Percentiles rank a stretch among this genome's conserved stretches.
phyloP scores from a whole-genome alignment of 2,113 vertebrate species.

The Odocoileus virginianus region DNA sequence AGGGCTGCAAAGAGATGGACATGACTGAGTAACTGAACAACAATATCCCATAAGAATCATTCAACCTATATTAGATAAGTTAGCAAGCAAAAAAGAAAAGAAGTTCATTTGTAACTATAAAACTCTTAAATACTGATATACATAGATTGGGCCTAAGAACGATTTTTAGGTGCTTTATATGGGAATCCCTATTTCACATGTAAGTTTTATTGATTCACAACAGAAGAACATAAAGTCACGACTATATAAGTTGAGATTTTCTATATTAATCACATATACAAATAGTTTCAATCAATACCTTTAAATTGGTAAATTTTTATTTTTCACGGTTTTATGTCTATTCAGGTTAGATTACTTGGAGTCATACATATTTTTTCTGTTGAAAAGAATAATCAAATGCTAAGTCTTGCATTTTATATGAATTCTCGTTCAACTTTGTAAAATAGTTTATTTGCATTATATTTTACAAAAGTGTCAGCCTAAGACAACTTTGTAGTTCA shows the following conservation, averaged over 20 bases:
- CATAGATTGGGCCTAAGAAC: background rate
- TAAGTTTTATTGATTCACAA: background rate
- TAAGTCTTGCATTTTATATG: background rate
- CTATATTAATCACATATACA: background rate
- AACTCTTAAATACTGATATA: background rate
- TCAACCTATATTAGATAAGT: background rate
- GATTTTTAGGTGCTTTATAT: background rate
- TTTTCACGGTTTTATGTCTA: background rate
- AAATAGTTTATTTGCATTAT: background rate
- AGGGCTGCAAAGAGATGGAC: accelerated
- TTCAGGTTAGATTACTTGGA: background rate
- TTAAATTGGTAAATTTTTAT: background rate
- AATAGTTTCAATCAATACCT: background rate
- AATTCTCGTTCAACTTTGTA: background rate
- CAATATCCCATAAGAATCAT: background rate
- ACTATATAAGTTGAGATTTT: background rate
- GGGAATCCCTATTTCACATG: background rate
- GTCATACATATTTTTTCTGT: background rate
- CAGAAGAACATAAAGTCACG: background rate
- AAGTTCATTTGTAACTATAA: background rate
- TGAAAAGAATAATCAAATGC: background rate
- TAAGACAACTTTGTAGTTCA: background rate
- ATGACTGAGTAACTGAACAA: background rate
- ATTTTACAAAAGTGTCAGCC: background rate
- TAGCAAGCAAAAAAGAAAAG: background rate